phyloP scores from a whole-genome alignment of 2,113 vertebrate genomes.

The Alligator mississippiensis region DNA sequence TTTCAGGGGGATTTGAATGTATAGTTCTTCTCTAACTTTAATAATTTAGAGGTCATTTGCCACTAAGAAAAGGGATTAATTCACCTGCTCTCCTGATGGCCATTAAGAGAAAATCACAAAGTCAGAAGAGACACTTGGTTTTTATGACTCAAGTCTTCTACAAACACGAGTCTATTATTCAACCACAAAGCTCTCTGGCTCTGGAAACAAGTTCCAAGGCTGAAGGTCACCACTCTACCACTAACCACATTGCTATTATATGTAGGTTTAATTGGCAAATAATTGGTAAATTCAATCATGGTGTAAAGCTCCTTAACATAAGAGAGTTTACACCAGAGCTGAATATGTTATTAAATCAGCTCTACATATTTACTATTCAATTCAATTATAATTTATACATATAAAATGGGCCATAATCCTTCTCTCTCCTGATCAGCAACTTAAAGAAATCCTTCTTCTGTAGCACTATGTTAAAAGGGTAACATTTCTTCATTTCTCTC shows the following conservation, averaged over 20 bases:
- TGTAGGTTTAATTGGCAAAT: conserved; percentile 49
- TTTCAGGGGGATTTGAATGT: neutral
- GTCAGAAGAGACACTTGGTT: conserved; percentile 26
- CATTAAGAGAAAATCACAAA: conserved; percentile 30
- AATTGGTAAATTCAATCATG: neutral
- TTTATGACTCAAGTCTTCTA: conserved; percentile 15
- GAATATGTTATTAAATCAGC: conserved; percentile 6
- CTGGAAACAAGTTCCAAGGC: neutral
- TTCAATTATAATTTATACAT: conserved; percentile 24
- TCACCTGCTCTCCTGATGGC: neutral
- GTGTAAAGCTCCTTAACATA: conserved; percentile 32
- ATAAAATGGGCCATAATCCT: conserved; percentile 25
- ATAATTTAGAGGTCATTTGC: neutral
- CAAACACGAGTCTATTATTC: conserved; percentile 1
- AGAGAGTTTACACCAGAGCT: conserved; percentile 36
- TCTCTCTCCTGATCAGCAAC: conserved; percentile 19
- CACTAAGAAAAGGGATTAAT: conserved; percentile 19
- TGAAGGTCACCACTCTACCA: conserved; percentile 47
- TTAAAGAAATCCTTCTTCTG: conserved; percentile 11
- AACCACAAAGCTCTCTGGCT: neutral
- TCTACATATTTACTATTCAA: conserved; percentile 28
- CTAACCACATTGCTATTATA: conserved; percentile 14
- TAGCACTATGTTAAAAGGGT: conserved; percentile 14
- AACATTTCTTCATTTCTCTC: conserved; percentile 31
- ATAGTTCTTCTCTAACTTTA: conserved; percentile 1